Evolutionary conservation across 2,797 vertebrate species (phyloP).

Genomic region (Phaenicophaeus curvirostris): DNA sequence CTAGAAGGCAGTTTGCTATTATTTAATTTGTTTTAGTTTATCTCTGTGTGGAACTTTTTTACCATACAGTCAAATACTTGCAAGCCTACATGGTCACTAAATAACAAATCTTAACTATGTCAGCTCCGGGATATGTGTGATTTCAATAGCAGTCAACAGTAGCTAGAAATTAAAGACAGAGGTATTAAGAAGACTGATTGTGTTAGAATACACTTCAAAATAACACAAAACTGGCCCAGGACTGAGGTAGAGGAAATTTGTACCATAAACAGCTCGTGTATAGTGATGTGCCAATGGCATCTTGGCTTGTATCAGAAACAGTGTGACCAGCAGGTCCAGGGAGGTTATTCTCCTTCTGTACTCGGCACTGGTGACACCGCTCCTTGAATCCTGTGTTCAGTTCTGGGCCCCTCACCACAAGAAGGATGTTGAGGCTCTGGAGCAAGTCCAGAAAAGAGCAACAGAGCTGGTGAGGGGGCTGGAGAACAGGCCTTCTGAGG

Average conservation of each 20-base stretch:
- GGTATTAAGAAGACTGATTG: background rate
- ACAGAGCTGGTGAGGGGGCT: no score
- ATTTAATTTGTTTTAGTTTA: background rate
- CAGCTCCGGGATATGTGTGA: background rate
- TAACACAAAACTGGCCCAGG: background rate
- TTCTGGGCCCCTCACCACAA: no score
- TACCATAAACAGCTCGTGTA: fast-evolving
- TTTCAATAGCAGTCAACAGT: background rate
- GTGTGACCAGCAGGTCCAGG: no score
- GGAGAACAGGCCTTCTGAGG: no score
- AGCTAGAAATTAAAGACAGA: background rate
- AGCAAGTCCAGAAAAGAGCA: no score
- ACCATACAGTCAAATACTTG: background rate
- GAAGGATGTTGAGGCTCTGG: no score
- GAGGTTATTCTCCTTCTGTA: no score
- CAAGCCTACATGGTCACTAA: background rate
- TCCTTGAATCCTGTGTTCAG: no score
- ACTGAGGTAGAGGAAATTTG: background rate
- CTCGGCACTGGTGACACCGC: no score
- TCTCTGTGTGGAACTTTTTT: background rate
- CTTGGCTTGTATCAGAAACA: no score
- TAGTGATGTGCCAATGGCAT: no score
- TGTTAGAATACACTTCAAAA: background rate
- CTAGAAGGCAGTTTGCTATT: background rate
- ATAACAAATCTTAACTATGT: background rate